Evolutionary conservation across 2,797 vertebrate genomes (phyloP).

Genomic region (Artibeus jamaicensis): DNA sequence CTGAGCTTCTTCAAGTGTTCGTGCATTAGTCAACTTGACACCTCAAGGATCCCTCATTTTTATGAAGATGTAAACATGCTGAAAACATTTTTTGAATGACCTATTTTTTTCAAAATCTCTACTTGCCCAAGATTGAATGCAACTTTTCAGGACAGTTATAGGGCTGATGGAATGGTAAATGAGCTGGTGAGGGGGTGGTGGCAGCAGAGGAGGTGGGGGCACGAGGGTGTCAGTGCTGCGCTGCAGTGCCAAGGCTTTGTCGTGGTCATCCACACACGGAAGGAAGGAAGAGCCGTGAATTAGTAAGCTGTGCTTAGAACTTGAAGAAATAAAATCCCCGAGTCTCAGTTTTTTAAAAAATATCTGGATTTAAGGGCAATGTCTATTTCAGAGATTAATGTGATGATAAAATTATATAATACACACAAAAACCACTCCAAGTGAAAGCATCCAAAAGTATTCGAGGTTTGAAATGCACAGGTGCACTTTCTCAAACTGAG

Average conservation of each 20-base stretch:
- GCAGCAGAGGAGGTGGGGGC: neutral
- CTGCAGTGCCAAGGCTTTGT: neutral
- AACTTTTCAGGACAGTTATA: slow-evolving; percentile 20
- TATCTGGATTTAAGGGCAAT: neutral
- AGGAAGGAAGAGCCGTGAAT: neutral
- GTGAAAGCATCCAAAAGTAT: neutral
- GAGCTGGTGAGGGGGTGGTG: neutral
- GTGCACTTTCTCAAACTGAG: neutral
- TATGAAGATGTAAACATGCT: slow-evolving; percentile 29
- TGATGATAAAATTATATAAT: neutral
- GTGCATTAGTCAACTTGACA: slow-evolving; percentile 41
- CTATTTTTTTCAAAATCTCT: neutral
- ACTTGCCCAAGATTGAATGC: neutral
- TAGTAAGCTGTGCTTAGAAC: neutral
- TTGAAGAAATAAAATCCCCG: neutral
- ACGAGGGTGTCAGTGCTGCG: neutral
- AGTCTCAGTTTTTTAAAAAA: neutral
- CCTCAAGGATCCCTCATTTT: slow-evolving; percentile 45
- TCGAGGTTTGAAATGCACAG: neutral
- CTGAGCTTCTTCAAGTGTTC: neutral
- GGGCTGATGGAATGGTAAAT: neutral
- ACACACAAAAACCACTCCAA: neutral
- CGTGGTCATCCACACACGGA: neutral
- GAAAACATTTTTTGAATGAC: slow-evolving; percentile 31
- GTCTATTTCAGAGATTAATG: neutral